Percentiles rank a stretch among this genome's conserved stretches.
These are phyloP conservation scores for Synergus gifuensis DNA, from an alignment of 2,888 invertebrate species.

Conservation along the genomic window DNA sequence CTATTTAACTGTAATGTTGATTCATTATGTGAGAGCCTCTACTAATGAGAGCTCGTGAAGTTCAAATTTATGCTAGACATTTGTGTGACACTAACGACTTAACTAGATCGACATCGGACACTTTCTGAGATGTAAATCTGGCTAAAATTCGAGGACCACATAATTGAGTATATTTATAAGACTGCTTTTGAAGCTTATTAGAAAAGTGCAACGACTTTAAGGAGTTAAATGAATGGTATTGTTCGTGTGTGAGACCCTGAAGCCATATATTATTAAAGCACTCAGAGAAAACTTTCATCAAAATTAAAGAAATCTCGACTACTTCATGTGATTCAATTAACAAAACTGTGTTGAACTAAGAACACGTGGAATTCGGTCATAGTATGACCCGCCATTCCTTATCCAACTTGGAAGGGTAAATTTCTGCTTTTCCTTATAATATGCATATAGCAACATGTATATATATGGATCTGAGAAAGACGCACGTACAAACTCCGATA, in stretches of 20 bases:
- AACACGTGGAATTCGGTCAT: conserved; percentile 34
- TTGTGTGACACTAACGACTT: conserved; percentile 24
- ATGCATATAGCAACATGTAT: background rate
- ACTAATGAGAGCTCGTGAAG: background rate
- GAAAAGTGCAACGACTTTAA: background rate
- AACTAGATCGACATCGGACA: conserved; percentile 17
- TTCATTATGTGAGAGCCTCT: background rate
- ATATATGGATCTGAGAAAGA: background rate
- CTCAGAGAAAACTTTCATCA: too few relatives aligned
- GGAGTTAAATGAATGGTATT: conserved; percentile 22
- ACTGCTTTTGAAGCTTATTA: background rate
- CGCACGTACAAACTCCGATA: conserved; percentile 11
- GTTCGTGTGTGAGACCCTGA: background rate
- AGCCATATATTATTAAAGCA: conserved; percentile 19
- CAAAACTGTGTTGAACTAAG: too few relatives aligned
- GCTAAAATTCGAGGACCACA: background rate
- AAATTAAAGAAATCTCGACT: too few relatives aligned
- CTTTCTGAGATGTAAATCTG: conserved; percentile 18
- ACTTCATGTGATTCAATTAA: too few relatives aligned
- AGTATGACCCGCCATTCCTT: background rate
- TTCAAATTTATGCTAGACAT: conserved; percentile 19
- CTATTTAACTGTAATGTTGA: background rate
- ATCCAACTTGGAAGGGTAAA: conserved; percentile 14
- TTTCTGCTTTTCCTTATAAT: background rate
- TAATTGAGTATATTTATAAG: background rate